A percentile compares a stretch with the other conserved stretches of the same genome.
phyloP scores from a whole-genome alignment of 2,797 vertebrate species.

The Acanthopagrus latus region DNA sequence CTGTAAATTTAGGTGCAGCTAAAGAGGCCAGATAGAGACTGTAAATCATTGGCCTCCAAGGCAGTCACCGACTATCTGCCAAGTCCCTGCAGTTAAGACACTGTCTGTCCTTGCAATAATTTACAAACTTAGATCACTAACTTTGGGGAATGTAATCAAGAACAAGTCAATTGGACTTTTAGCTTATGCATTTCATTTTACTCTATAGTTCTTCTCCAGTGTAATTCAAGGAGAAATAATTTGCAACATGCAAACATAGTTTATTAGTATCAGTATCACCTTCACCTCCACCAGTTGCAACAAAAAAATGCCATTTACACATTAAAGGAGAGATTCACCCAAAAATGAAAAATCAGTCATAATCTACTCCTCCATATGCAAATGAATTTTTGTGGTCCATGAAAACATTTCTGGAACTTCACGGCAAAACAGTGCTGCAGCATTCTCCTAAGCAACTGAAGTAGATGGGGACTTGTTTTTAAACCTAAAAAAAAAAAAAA shows the following conservation, averaged over 20 bases:
- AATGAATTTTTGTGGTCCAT: too few relatives aligned
- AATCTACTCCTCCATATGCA: too few relatives aligned
- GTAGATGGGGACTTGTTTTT: too few relatives aligned
- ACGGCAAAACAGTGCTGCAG: too few relatives aligned
- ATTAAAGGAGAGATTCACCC: background rate
- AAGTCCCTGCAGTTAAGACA: slow-evolving; percentile 11
- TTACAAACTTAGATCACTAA: background rate
- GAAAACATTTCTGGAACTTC: too few relatives aligned
- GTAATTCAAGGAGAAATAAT: background rate
- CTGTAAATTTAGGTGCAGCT: slow-evolving; percentile 71
- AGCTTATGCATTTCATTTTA: background rate
- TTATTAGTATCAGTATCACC: background rate
- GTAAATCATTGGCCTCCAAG: slow-evolving; percentile 10
- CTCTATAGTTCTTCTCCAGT: background rate
- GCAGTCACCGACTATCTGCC: slow-evolving; percentile 3
- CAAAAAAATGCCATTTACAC: background rate
- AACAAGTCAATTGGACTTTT: background rate
- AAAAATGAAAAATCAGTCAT: background rate
- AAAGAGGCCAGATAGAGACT: slow-evolving; percentile 40
- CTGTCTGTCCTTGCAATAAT: slow-evolving; percentile 7
- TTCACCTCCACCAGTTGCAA: background rate
- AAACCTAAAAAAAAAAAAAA: too few relatives aligned
- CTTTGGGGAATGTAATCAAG: background rate
- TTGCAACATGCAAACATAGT: background rate
- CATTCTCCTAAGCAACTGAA: too few relatives aligned